phyloP scores from a whole-genome alignment of 2,888 invertebrate species.

The Oeneis ivallda region DNA sequence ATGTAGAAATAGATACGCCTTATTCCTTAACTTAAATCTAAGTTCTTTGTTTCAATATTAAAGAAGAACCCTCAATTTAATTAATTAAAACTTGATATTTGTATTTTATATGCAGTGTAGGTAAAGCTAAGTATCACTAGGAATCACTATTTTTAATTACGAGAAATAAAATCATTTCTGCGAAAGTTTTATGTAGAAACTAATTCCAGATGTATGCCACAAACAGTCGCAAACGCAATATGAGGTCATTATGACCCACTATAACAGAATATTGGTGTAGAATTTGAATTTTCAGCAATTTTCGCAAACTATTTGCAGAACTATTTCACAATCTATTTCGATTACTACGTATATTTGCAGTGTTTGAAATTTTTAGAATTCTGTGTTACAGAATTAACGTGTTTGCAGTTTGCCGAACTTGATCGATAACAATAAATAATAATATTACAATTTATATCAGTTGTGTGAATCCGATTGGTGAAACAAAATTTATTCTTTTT shows the following conservation, averaged over 20 bases:
- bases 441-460: too few species aligned
- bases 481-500: too few species aligned
- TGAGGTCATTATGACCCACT: not conserved
- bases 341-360: slow-evolving; percentile 2
- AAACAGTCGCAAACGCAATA: not conserved
- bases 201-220: not conserved
- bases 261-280: not conserved
- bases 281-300: slow-evolving; percentile 1
- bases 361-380: not conserved
- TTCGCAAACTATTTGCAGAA: slow-evolving; percentile 13
- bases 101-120: too few species aligned
- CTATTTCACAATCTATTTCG: not conserved
- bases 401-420: not conserved
- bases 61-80: too few species aligned
- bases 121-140: too few species aligned
- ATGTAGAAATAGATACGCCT: too few species aligned
- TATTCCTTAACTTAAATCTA: not conserved
- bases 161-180: too few species aligned
- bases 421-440: not conserved
- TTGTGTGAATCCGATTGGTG: too few species aligned
- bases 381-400: too few species aligned
- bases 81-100: too few species aligned
- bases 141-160: too few species aligned
- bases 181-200: not conserved
- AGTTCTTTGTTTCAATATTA: too few species aligned